Conservation (phyloP, 2,888 invertebrate species). For the Drosophila subquinaria region DNA sequence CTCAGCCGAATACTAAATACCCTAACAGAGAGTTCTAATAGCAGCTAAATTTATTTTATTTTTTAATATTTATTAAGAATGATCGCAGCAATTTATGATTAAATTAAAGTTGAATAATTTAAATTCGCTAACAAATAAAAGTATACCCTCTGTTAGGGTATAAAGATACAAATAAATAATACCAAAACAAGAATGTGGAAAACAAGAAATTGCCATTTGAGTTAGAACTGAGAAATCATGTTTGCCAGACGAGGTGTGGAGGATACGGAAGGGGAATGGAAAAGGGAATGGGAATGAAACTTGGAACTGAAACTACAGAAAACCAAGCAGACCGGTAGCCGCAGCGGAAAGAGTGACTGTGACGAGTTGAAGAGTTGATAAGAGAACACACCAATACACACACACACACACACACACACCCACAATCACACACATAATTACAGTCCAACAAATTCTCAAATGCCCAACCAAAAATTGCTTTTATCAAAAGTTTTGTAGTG, state of each 20-base stretch:
- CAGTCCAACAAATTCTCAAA: slow-evolving; percentile 11
- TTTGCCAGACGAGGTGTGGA: slow-evolving; percentile 18
- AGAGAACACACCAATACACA: slow-evolving; percentile 22
- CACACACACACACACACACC: not conserved
- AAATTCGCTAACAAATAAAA: not conserved
- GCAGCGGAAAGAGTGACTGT: slow-evolving; percentile 40
- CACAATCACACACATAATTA: not conserved
- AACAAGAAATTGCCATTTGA: slow-evolving; percentile 75
- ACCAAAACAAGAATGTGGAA: slow-evolving; percentile 59
- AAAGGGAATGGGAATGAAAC: slow-evolving; percentile 33
- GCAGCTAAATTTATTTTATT: not conserved
- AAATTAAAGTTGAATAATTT: not conserved
- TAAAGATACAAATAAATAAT: slow-evolving; percentile 26
- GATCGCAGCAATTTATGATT: not conserved
- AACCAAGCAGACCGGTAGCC: slow-evolving; percentile 35
- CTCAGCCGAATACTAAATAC: not conserved
- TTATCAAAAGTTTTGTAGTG: not conserved
- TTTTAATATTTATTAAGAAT: too few species aligned
- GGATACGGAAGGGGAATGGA: slow-evolving; percentile 9
- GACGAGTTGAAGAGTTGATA: slow-evolving; percentile 54
- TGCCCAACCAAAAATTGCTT: not conserved
- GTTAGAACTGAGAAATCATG: slow-evolving; percentile 55
- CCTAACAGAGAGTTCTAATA: not conserved
- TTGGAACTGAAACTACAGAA: slow-evolving; percentile 21
- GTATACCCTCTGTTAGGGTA: slow-evolving; percentile 35